These are phyloP conservation scores for Pyrocoelia pectoralis DNA, from an alignment of 2,888 invertebrate species.

Conservation along the genomic window DNA sequence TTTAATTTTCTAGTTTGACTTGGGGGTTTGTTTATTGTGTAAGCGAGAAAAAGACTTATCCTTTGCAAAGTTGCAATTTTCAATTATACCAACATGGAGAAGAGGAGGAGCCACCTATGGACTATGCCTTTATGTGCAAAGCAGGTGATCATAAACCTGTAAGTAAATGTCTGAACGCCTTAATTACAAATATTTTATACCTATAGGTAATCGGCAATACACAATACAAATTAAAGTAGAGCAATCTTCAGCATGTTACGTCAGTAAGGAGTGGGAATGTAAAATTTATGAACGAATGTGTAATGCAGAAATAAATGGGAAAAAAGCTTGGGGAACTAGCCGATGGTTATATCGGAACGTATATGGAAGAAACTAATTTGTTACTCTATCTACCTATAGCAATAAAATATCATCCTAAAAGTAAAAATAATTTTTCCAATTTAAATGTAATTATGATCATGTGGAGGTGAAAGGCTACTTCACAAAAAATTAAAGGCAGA, in stretches of 20 bases:
- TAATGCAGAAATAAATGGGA: background rate
- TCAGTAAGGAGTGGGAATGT: background rate
- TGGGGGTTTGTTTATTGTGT: constrained; percentile 68
- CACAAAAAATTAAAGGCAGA: too few species aligned
- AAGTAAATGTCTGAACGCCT: background rate
- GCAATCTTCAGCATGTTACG: background rate
- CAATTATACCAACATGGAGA: constrained; percentile 70
- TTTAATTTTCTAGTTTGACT: constrained; percentile 16
- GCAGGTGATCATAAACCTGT: constrained; percentile 61
- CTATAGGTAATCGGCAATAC: background rate
- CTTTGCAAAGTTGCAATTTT: constrained; percentile 63
- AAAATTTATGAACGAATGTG: background rate
- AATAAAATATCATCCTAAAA: too few species aligned
- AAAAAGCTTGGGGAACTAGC: background rate
- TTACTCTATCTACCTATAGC: too few species aligned
- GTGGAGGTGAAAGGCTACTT: too few species aligned
- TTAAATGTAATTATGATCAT: too few species aligned
- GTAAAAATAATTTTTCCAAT: too few species aligned
- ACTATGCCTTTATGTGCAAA: constrained; percentile 68
- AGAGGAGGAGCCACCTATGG: constrained; percentile 64
- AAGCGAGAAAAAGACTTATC: constrained; percentile 54
- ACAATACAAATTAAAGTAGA: background rate
- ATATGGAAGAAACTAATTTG: background rate
- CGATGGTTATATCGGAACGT: constrained; percentile 1
- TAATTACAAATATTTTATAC: background rate